These are phyloP conservation scores for Capitella teleta DNA, from an alignment of 1,140 invertebrate genomes.

Conservation along the genomic window DNA sequence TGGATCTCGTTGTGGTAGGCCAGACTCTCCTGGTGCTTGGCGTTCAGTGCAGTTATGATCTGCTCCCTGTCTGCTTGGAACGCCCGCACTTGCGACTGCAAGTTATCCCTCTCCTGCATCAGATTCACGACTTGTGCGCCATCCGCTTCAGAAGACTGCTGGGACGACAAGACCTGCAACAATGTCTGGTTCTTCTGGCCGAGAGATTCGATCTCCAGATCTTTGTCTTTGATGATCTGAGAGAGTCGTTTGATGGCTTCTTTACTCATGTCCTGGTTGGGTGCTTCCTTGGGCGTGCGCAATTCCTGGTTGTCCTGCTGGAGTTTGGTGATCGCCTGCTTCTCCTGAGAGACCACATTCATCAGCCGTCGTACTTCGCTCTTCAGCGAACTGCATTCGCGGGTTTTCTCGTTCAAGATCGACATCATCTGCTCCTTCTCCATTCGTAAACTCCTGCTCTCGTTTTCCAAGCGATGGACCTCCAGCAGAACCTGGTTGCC, in stretches of 20 bases:
- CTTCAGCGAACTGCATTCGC: constrained; percentile 39
- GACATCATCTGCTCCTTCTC: constrained; percentile 42
- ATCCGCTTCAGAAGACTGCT: constrained; percentile 11
- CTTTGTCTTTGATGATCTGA: constrained; percentile 41
- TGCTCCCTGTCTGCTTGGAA: constrained; percentile 55
- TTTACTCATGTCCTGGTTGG: constrained; percentile 33
- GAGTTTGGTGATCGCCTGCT: constrained; percentile 35
- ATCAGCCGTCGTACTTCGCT: constrained; percentile 40
- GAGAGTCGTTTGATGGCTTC: constrained; percentile 41
- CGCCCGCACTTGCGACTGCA: constrained; percentile 29
- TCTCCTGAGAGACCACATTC: constrained; percentile 37
- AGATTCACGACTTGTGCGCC: constrained; percentile 24
- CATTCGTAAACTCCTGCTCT: constrained; percentile 24
- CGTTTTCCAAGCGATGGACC: constrained; percentile 29
- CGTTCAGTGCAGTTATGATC: constrained; percentile 59
- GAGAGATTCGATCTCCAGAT: constrained; percentile 43
- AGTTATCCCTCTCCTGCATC: constrained; percentile 36
- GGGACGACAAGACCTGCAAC: constrained; percentile 20
- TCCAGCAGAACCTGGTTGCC: constrained; percentile 23
- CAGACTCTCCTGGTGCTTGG: constrained; percentile 71
- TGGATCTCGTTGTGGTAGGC: constrained; percentile 74
- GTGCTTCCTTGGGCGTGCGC: neutral
- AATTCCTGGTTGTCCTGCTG: constrained; percentile 35
- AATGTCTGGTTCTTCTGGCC: constrained; percentile 41
- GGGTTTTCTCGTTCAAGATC: constrained; percentile 41